phyloP scores from a whole-genome alignment of 2,888 invertebrate species.

The Cryptocheilus praepositus region DNA sequence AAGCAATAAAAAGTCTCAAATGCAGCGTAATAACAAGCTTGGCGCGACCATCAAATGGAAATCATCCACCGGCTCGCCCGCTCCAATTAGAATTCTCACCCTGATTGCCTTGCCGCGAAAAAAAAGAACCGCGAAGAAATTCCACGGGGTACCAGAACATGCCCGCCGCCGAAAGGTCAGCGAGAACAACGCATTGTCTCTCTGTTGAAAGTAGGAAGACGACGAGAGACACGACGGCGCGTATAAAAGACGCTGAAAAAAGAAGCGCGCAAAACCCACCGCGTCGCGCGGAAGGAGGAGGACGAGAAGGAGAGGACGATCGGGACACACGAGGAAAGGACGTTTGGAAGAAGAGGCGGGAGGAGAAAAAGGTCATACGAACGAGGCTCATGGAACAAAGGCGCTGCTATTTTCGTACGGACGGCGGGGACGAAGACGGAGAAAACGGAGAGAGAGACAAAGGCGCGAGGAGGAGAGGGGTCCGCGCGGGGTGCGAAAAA shows the following conservation, averaged over 20 bases:
- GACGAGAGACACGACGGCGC: neutral
- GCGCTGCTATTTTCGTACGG: slow-evolving; percentile 50
- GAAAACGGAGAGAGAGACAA: neutral
- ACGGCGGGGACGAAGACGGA: slow-evolving; percentile 11
- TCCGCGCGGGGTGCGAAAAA: neutral
- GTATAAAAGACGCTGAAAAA: neutral
- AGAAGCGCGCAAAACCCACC: neutral
- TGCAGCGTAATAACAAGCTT: too few relatives aligned
- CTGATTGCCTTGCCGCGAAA: neutral
- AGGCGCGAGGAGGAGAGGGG: neutral
- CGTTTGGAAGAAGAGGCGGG: slow-evolving; percentile 9
- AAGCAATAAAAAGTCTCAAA: too few relatives aligned
- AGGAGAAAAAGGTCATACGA: slow-evolving; percentile 40
- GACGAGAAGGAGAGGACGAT: slow-evolving; percentile 13
- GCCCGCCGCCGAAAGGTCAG: neutral
- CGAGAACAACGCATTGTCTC: neutral
- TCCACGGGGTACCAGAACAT: neutral
- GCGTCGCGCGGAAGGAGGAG: slow-evolving; percentile 14
- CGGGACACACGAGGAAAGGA: slow-evolving; percentile 16
- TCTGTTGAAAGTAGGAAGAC: neutral
- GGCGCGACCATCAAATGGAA: too few relatives aligned
- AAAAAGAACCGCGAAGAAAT: neutral
- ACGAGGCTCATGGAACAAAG: slow-evolving; percentile 42
- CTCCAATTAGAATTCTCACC: neutral
- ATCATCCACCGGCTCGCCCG: neutral